These are phyloP conservation scores for Ranitomeya imitator DNA, from an alignment of 2,113 vertebrate species.

Conservation along the genomic window DNA sequence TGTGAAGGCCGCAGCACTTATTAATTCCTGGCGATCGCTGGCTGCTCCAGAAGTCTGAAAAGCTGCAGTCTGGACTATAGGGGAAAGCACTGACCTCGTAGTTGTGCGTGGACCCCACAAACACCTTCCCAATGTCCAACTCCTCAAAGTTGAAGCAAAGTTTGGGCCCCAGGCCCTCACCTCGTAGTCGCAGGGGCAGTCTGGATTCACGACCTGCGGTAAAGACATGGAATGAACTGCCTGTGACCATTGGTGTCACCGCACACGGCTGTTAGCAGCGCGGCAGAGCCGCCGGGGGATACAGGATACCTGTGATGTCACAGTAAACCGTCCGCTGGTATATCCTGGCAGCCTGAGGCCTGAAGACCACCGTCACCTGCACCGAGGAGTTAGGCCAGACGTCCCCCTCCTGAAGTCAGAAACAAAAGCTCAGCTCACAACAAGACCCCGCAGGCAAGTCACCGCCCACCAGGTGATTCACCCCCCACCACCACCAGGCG, in stretches of 20 bases:
- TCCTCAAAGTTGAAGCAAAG: conserved; percentile 72
- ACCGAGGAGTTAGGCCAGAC: conserved; percentile 78
- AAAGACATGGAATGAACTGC: not conserved
- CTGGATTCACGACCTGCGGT: conserved; percentile 75
- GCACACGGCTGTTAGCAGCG: not conserved
- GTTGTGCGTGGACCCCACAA: conserved; percentile 69
- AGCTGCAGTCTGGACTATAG: not conserved
- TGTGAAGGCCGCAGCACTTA: too few relatives aligned
- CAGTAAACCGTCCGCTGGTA: conserved; percentile 82
- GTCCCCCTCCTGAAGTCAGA: conserved; percentile 75
- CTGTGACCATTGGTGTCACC: not conserved
- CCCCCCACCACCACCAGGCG: too few relatives aligned
- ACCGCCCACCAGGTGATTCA: too few relatives aligned
- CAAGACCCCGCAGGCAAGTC: too few relatives aligned
- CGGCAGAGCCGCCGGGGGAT: not conserved
- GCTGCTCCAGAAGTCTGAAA: too few relatives aligned
- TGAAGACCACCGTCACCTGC: conserved; percentile 78
- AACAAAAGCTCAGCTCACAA: too few relatives aligned
- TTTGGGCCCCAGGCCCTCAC: conserved; percentile 80
- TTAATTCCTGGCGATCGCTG: too few relatives aligned
- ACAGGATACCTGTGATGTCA: conserved; percentile 78
- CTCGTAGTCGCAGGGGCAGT: conserved; percentile 78
- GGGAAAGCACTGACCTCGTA: conserved; percentile 75
- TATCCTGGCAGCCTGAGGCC: conserved; percentile 74
- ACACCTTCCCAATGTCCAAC: conserved; percentile 77